Evolutionary conservation across 2,888 invertebrate species (phyloP).

Genomic region (Acleris holmiana): DNA sequence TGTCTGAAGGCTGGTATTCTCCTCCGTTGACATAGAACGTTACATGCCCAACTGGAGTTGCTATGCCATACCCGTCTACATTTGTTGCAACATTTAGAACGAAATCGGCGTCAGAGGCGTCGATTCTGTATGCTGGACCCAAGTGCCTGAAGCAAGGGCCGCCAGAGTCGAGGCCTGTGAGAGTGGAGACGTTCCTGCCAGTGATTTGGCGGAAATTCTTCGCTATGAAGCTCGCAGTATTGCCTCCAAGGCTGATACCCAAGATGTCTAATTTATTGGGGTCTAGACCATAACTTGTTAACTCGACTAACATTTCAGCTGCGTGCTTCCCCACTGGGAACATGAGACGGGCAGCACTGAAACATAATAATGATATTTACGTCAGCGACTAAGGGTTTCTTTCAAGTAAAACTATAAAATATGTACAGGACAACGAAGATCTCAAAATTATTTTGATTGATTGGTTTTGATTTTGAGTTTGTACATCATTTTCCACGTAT

Average conservation of each 20-base stretch:
- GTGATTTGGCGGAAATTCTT: conserved; percentile 44
- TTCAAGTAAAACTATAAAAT: no score
- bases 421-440: no score
- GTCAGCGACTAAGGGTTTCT: no score
- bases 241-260: conserved; percentile 47
- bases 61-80: conserved; percentile 45
- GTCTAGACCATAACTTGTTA: conserved; percentile 42
- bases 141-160: conserved; percentile 48
- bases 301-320: conserved; percentile 54
- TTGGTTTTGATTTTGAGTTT: no score
- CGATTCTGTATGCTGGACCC: conserved; percentile 43
- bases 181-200: conserved; percentile 41
- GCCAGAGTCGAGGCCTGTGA: conserved; percentile 46
- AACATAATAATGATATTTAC: conserved; percentile 40
- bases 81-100: conserved; percentile 44
- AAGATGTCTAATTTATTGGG: conserved; percentile 42
- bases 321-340: conserved; percentile 41
- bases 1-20: conserved; percentile 59
- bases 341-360: conserved; percentile 50
- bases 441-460: no score
- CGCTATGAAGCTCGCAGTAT: conserved; percentile 47
- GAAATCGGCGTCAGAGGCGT: conserved; percentile 45
- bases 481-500: no score
- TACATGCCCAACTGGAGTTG: conserved; percentile 45
- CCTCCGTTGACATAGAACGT: conserved; percentile 52